Evolutionary conservation across 2,797 vertebrate genomes (phyloP).

Genomic region (Tachyglossus aculeatus): DNA sequence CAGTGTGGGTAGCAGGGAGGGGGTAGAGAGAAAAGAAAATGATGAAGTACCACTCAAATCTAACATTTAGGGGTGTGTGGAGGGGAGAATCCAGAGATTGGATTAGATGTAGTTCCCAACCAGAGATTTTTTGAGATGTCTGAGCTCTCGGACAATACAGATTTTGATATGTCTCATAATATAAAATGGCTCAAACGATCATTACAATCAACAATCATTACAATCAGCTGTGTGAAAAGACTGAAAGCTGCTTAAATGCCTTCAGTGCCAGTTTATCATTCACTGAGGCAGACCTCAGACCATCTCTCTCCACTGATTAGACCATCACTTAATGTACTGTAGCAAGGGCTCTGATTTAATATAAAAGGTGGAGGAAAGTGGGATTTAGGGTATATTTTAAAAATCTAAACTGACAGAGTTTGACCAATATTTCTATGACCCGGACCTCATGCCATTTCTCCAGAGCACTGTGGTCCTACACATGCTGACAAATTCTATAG

Average conservation of each 20-base stretch:
- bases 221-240: constrained; percentile 67
- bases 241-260: constrained; percentile 63
- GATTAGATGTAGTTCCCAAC: constrained; percentile 51
- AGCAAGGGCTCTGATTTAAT: constrained; percentile 48
- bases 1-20: no score
- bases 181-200: constrained; percentile 64
- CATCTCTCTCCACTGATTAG: constrained; percentile 63
- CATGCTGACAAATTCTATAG: no score
- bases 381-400: not conserved
- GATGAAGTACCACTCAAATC: constrained; percentile 46
- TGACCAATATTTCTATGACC: constrained; percentile 4
- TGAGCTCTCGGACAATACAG: constrained; percentile 52
- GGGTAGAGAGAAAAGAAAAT: not conserved
- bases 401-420: no score
- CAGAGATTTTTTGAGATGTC: constrained; percentile 52
- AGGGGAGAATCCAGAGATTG: constrained; percentile 47
- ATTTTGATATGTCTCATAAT: constrained; percentile 67
- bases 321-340: constrained; percentile 38
- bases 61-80: constrained; percentile 35
- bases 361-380: not conserved
- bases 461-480: no score
- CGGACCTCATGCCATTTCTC: no score
- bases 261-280: constrained; percentile 61
- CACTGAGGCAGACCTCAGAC: constrained; percentile 48
- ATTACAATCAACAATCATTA: constrained; percentile 74